Evolutionary conservation across 1,140 invertebrate genomes (phyloP), one percentile per base, ranked within the genome.

Genomic region (Leguminivora glycinivorella): DNA sequence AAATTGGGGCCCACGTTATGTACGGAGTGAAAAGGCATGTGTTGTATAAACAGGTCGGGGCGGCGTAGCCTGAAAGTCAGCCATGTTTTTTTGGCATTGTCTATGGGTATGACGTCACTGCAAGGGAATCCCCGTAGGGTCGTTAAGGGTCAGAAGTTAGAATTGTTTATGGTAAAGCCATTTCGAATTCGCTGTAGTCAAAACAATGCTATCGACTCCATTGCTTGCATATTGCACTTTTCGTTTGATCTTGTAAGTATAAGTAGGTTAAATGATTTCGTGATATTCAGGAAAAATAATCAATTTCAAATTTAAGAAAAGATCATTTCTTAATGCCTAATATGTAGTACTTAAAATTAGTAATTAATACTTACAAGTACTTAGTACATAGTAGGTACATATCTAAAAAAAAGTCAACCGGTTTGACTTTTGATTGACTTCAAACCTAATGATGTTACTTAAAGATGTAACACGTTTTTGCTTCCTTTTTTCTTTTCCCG

Each of bases 1-100:
- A 89, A 88, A 89, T 90, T 90, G 87, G 86, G 86, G 84, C 69
- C 56, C 68, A 72, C 75, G 73, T 80, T 81, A 75, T 73, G 67
- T 69, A 68, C 67, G 56, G 56, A 60, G 56, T 68, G 38, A 52
- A 63, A 69, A 25, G 58, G 34, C 38, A 25, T 43, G 31, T 38
- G 22, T 43, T 24, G 58, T 31, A n/a, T 19, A 25, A 17, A 43
- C n/a, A 70, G 40, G 69, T 69, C 60, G 43, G 66, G 72, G 69
- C n/a, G 26, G 58, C 26, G 58, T 17, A n/a, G n/a, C 24, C 22
- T 60, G 25, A 29, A 63, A 63, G 25, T 63, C 58, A 63, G 58
- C 58, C 58, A 63, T 63, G 24, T 63, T 63, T 31, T 31, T 29
- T 22, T 52, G 47, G 47, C 17, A 52, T 52, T 52, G 47, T 52